A percentile compares a stretch with the other conserved stretches of the same genome.
Evolutionary conservation across 2,797 vertebrate species (phyloP).

Genomic region (Heterohyrax brucei): DNA sequence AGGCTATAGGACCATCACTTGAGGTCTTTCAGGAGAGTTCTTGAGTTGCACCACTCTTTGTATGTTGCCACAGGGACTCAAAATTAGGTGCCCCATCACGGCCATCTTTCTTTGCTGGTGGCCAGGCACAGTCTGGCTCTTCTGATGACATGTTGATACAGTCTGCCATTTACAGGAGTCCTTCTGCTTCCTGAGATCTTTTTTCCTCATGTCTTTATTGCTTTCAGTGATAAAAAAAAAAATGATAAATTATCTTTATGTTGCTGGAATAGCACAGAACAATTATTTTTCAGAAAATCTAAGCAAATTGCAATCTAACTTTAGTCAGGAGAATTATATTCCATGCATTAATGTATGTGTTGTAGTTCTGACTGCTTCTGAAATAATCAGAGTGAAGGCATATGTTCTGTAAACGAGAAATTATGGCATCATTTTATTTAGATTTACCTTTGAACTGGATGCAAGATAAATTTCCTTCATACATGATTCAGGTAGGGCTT

Average conservation of each 20-base stretch:
- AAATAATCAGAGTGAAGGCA: background rate
- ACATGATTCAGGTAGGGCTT: background rate
- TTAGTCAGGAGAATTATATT: background rate
- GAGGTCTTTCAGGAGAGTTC: too few species aligned
- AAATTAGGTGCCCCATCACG: too few species aligned
- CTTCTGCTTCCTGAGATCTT: too few species aligned
- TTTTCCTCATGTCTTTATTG: too few species aligned
- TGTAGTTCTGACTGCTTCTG: background rate
- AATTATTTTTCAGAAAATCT: background rate
- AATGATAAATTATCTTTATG: background rate
- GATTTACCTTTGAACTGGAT: background rate
- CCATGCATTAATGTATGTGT: background rate
- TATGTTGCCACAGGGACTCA: too few species aligned
- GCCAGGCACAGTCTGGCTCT: too few species aligned
- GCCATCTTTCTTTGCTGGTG: too few species aligned
- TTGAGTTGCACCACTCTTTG: too few species aligned
- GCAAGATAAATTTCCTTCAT: background rate
- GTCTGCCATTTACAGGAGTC: too few species aligned
- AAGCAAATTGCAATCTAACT: background rate
- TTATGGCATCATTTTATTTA: constrained; percentile 23
- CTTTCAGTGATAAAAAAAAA: background rate
- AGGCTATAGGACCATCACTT: too few species aligned
- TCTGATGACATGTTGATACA: too few species aligned
- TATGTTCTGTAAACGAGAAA: background rate
- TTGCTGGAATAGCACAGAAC: too few species aligned